Evolutionary conservation across 2,797 vertebrate genomes (phyloP).

Genomic region (Graptemys geographica): DNA sequence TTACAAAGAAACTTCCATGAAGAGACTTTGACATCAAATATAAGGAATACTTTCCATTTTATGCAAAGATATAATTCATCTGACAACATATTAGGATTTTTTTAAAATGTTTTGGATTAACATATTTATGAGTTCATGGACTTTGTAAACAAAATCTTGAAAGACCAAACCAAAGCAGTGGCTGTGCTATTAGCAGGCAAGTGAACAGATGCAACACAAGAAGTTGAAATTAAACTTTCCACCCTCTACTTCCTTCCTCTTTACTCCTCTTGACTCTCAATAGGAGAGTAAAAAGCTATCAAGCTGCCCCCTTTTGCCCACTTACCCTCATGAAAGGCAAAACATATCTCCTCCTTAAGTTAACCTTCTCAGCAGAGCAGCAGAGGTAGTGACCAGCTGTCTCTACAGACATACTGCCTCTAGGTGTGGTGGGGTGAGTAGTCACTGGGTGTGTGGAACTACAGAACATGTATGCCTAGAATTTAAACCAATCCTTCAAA

Average conservation of each 20-base stretch:
- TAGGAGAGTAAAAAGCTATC: not conserved
- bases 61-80: not conserved
- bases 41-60: not conserved
- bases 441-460: not conserved
- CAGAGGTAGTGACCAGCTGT: not conserved
- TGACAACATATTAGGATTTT: not conserved
- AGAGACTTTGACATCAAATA: not conserved
- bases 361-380: not conserved
- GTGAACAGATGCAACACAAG: not conserved
- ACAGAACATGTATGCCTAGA: not conserved
- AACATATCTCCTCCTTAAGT: not conserved
- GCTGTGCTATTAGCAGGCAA: not conserved
- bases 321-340: not conserved
- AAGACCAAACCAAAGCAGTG: not conserved
- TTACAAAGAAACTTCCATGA: not conserved
- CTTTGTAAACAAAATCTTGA: not conserved
- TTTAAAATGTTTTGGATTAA: not conserved
- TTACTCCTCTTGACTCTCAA: not conserved
- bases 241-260: not conserved
- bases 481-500: not conserved
- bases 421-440: not conserved
- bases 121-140: not conserved
- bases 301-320: not conserved
- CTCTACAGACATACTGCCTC: not conserved
- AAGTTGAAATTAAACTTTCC: not conserved